Base-by-base conservation (phyloP, 2,113 vertebrate genomes). In the Galemys pyrenaicus region DNA sequence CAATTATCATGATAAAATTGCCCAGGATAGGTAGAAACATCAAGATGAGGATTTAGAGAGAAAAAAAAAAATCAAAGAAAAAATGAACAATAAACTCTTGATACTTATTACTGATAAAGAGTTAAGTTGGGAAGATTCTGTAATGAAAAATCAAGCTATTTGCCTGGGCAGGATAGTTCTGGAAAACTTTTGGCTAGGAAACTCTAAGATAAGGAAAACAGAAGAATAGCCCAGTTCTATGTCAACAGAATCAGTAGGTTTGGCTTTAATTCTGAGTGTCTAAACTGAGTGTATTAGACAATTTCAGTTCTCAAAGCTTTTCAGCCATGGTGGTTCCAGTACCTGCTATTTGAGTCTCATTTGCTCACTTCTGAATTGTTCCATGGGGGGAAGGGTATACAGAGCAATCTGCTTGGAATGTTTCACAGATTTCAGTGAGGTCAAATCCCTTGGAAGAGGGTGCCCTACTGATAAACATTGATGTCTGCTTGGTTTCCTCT, bases 51-150 rank as follows among this genome's bases (percentile, higher is more conserved):
- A 64, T 49, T 96, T 95, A 54, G 39, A 82, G 20, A 28, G 79
- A n/a, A 77, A 62, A 51, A 77, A 62, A 51, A 4, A 35, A 46
- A 60, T 64, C 15, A 93, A 77, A 85, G 49, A 35, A n/a, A 87
- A 24, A 71, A 46, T 62, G 28, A 35, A 35, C n/a, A 49, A 67
- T 79, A 77, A 54, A 16, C 26, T 64, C 22, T 67, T 49, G 39
- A 77, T 93, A 20, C 49, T 83, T 96, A 92, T 83, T 96, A 92
- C 11, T 26, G 60, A 16, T 64, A 13, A 49, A 88, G 74, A 70
- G 16, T 65, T 78, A 46, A 74, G 35, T 90, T 87, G 60, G 54
- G 20, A 58, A 93, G 20, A 70, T 83, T 20, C 26, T 86, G 0
- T 75, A 49, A 70, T 86, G 44, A 93, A 68, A 67, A 41, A 62